phyloP scores from a whole-genome alignment of 2,888 invertebrate genomes.

The Nysson spinosus region DNA sequence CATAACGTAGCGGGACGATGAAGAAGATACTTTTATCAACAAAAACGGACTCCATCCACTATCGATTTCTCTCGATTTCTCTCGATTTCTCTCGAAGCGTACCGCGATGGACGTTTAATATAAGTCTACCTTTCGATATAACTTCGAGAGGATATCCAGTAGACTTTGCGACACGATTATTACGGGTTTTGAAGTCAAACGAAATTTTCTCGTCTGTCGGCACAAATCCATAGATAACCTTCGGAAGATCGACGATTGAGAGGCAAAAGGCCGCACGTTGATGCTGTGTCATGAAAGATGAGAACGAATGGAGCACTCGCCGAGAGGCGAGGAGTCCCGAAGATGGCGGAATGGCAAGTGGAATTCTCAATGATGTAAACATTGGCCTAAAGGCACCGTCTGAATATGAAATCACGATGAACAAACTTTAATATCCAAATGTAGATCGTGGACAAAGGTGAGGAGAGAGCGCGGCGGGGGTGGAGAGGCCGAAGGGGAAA shows the following conservation, averaged over 20 bases:
- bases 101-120: no score
- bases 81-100: no score
- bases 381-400: constrained; percentile 52
- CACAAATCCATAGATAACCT: constrained; percentile 21
- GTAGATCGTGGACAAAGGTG: constrained; percentile 26
- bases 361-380: constrained; percentile 58
- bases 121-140: not conserved
- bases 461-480: not conserved
- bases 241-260: constrained; percentile 40
- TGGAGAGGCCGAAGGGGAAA: constrained; percentile 1
- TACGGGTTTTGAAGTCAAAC: constrained; percentile 31
- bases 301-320: not conserved
- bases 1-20: no score
- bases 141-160: not conserved
- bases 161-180: constrained; percentile 25
- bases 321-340: not conserved
- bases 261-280: constrained; percentile 17
- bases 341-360: constrained; percentile 19
- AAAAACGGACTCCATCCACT: no score
- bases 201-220: not conserved
- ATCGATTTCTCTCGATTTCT: no score
- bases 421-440: constrained; percentile 65
- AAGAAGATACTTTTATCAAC: no score
- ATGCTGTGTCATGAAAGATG: constrained; percentile 18
- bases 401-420: constrained; percentile 61